Base-by-base conservation (phyloP, 2,888 invertebrate species). In the Cerceris ruficornis region DNA sequence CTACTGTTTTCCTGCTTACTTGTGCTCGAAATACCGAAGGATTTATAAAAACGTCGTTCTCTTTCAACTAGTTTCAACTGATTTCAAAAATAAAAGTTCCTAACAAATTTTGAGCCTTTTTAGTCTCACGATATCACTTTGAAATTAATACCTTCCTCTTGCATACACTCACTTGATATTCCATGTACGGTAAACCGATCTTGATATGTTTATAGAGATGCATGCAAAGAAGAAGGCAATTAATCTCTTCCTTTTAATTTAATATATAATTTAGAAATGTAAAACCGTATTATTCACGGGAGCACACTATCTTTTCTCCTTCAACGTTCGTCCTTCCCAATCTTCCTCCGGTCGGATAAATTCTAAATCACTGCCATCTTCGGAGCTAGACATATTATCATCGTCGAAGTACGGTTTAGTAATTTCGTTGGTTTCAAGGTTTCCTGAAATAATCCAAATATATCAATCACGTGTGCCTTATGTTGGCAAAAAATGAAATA, bases 371-470 rank as follows among this genome's bases (percentile, higher is more conserved):
- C 95, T 95, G 1, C 91, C 95, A 65, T 94, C 94, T 43, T 95
- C 93, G 0, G 94, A 93, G 0, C 94, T 93, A 0, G 94, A 94
- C 15, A 95, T 92, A 5, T 95, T 95, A 57, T 96, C 95, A 42
- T 96, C 95, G 82, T 96, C 96, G 62, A 89, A 96, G 90, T 96
- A 96, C 0, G 96, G 96, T 87, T 94, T 93, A 87, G 87, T 93
- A 28, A 84, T 70, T 55, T 79, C 76, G 17, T 75, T 57, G 17
- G 78, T 75, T 67, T 46, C 46, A 46, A 46, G 46, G 6, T 8
- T 46, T 46, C 9, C 46, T 8, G 6, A 46, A 46, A 46, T 46
- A 46, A 46, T 11, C 1, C 9, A 46, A 46, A 1, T 11, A 46
- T 1, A 11, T 46, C 1, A 46, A 46, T 1, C 46, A 46, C 46